Base-by-base conservation (phyloP, 2,888 invertebrate genomes). In the Lordiphosa andalusiaca region DNA sequence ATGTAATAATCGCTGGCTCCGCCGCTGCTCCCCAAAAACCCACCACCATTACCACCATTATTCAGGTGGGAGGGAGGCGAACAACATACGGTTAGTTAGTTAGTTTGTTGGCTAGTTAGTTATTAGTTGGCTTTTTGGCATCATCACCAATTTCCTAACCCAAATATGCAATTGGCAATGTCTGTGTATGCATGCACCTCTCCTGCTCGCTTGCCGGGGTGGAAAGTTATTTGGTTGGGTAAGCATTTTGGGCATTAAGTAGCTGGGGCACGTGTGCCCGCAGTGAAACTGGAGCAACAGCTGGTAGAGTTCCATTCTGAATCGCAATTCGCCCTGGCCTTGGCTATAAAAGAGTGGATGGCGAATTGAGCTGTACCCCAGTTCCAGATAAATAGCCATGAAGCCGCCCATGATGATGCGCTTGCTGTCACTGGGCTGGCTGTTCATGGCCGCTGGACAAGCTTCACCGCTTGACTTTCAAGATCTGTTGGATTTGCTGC, bases 51-150 rank as follows among this genome's bases (percentile, higher is more conserved):
- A 33, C 30, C 21, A 30, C 30, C 30, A 30, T 30, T 30, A 30
- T 30, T 30, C 30, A 12, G 42, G n/a, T 40, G 40, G 23, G 39
- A 19, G 19, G 39, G 2, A 10, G 19, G 41, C n/a, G 19, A 7
- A n/a, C 23, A 7, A 4, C 7, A 21, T 21, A 13, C 12, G n/a
- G 12, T 41, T 21, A 30, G 16, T 1, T 30, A 30, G 9, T 25
- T 10, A 30, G 13, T 44, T 44, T 44, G 5, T 13, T 10, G 10
- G 25, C 10, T 16, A 44, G 44, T 44, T 56, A 55, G 80, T 64
- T 82, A 74, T 83, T 74, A 75, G 74, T 61, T 73, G 71, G 58
- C 78, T 70, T 77, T 74, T 82, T 77, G 82, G 71, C 59, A 61
- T 60, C 49, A 63, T 30, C 76, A 56, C 30, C 30, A 30, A 30